Evolutionary conservation across 53 echinoderm and acorn worm species (phyloP), one percentile per base, ranked within the genome.

Genomic region (Apostichopus leukothele): DNA sequence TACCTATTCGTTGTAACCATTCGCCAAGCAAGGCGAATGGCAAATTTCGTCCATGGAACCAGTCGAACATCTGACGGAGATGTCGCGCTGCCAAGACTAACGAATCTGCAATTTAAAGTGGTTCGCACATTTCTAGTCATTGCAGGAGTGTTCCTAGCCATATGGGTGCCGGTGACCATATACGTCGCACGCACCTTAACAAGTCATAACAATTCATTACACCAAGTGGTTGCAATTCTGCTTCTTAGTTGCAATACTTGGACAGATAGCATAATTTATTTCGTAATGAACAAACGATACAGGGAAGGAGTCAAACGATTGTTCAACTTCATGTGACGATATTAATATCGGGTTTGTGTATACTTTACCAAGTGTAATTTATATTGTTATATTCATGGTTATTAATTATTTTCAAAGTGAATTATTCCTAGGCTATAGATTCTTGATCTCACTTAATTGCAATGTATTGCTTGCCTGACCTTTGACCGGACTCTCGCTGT

Each of bases 221-320:
- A 19, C 54, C 6, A 52, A 18, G 79, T 79, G 52, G 19, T 81
- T 19, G 18, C 19, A 5, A 19, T 8, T 5, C n/a, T 52, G 54
- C 6, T 81, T 5, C 5, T 81, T 4, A 52, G 52, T 23, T 22
- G 22, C 16, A 81, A 54, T 6, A n/a, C 52, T 8, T 81, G 81
- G 81, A 22, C 54, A n/a, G 55, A 81, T 81, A 23, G 14, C 1
- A 54, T 81, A 5, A 51, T 81, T 5, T 81, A 81, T 59, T 59
- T 81, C 20, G 7, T 55, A n/a, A 81, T 81, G 81, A 81, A 54
- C 25, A 81, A 16, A 16, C 18, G 81, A 20, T 81, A 81, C 55
- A 19, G 81, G 11, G 11, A 4, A 54, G 60, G 7, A 21, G 10
- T 60, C 5, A 18, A 21, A 19, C 54, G 12, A 11, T 7, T 77